Percentiles rank a stretch among this genome's conserved stretches.
Evolutionary conservation across 2,888 invertebrate species (phyloP).

Genomic region (Drosophila monieri): DNA sequence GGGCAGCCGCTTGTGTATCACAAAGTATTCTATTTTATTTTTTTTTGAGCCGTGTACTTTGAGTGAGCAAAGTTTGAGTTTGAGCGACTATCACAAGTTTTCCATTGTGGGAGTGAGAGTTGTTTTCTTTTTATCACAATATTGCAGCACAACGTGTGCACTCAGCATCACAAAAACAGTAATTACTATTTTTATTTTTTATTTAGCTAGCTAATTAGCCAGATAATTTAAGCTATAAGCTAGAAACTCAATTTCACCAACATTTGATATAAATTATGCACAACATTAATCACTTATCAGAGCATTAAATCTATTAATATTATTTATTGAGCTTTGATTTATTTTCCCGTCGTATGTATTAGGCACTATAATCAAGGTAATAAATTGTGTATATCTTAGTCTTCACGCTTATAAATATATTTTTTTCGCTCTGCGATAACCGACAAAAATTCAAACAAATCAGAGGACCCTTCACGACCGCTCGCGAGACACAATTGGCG

Average conservation of each 20-base stretch:
- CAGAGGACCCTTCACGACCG: slow-evolving; percentile 22
- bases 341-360: not conserved
- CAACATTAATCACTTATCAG: not conserved
- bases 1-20: slow-evolving; percentile 20
- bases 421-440: slow-evolving; percentile 1
- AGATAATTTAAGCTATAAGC: not conserved
- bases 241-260: not conserved
- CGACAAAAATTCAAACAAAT: slow-evolving; percentile 1
- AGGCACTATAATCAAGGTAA: not conserved
- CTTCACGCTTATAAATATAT: not conserved
- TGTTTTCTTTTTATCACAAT: slow-evolving; percentile 33
- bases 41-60: slow-evolving; percentile 20
- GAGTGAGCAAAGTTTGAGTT: slow-evolving; percentile 5
- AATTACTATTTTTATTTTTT: not conserved
- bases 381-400: not conserved
- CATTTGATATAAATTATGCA: not conserved
- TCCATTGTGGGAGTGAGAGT: slow-evolving; percentile 23
- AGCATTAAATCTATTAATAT: not conserved
- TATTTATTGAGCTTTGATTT: not conserved
- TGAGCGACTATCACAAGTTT: slow-evolving; percentile 37
- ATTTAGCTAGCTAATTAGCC: not conserved
- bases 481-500: slow-evolving; percentile 26
- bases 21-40: slow-evolving; percentile 6
- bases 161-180: slow-evolving; percentile 2
- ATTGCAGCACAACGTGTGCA: slow-evolving; percentile 5